These are phyloP conservation scores for Trematocara zebra DNA, from an alignment of 2,113 vertebrate genomes.

Conservation along the genomic window DNA sequence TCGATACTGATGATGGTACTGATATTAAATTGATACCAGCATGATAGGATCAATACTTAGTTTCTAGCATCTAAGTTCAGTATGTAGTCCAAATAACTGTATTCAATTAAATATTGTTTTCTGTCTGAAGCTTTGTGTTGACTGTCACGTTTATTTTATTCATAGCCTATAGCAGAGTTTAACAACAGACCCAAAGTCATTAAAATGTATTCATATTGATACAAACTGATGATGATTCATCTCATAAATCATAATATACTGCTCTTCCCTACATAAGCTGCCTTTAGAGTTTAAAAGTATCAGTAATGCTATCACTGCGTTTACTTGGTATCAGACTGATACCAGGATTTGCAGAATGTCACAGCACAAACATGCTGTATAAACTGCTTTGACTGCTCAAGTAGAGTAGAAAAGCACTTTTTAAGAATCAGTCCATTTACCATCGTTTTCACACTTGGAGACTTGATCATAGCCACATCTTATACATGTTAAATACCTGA, in stretches of 20 bases:
- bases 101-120: background rate
- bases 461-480: background rate
- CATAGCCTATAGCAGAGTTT: background rate
- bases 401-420: background rate
- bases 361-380: background rate
- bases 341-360: background rate
- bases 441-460: background rate
- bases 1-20: background rate
- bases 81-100: background rate
- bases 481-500: background rate
- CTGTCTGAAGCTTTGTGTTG: background rate
- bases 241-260: background rate
- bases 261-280: background rate
- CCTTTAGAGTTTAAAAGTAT: background rate
- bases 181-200: background rate
- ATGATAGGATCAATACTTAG: background rate
- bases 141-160: background rate
- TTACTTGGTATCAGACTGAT: accelerated
- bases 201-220: background rate
- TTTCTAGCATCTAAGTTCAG: background rate
- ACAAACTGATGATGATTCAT: background rate
- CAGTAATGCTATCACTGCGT: background rate
- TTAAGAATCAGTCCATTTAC: background rate
- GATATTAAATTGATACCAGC: background rate
- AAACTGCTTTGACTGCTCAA: accelerated